These are phyloP conservation scores for Axea sp. DNA, from an alignment of 2,888 invertebrate species.

Conservation along the genomic window DNA sequence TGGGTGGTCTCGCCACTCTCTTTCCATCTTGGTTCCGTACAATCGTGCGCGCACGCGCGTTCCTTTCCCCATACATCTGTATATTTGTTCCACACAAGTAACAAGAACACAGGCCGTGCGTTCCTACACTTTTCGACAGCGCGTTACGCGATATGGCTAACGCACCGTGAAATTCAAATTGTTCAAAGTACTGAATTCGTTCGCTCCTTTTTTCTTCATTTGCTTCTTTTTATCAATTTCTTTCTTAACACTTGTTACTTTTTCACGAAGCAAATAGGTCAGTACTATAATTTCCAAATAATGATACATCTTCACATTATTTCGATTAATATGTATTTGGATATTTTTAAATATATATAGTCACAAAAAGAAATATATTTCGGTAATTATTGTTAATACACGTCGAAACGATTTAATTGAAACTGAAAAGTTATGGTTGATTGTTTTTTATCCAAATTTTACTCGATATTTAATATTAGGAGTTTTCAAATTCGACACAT, in stretches of 20 bases:
- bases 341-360: too few species aligned
- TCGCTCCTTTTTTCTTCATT: conserved; percentile 14
- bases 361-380: too few species aligned
- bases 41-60: conserved; percentile 64
- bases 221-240: conserved; percentile 17
- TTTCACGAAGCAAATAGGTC: conserved; percentile 26
- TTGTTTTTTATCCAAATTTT: too few species aligned
- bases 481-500: too few species aligned
- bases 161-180: conserved; percentile 56
- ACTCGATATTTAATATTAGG: too few species aligned
- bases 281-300: conserved; percentile 2
- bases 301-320: too few species aligned
- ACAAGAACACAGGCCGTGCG: conserved; percentile 26
- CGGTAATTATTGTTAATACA: too few species aligned
- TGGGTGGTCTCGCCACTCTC: conserved; percentile 79
- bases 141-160: conserved; percentile 54
- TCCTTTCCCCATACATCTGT: conserved; percentile 42
- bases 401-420: too few species aligned
- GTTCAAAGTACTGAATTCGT: conserved; percentile 37
- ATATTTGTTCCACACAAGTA: conserved; percentile 43
- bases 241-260: background rate
- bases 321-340: too few species aligned
- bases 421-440: too few species aligned
- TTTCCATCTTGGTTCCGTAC: conserved; percentile 71
- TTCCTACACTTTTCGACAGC: conserved; percentile 37